These are phyloP conservation scores for Chiropotes sagulatus DNA, from an alignment of 2,797 vertebrate species.

Conservation along the genomic window DNA sequence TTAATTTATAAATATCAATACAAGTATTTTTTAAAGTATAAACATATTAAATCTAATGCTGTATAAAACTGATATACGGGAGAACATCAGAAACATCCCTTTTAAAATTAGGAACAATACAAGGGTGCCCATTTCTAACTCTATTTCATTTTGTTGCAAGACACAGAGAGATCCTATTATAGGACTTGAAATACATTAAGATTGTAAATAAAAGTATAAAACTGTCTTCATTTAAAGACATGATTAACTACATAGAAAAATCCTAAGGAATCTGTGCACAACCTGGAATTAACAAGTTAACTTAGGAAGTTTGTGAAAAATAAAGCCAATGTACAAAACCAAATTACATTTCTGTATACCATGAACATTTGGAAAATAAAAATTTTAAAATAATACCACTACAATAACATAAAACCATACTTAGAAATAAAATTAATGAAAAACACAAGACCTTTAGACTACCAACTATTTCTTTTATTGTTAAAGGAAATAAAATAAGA, in stretches of 20 bases:
- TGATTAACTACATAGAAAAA: neutral
- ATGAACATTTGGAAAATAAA: neutral
- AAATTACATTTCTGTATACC: neutral
- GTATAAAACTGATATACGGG: neutral
- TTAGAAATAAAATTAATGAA: neutral
- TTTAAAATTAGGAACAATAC: conserved; percentile 10
- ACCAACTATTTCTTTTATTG: neutral
- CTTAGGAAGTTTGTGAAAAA: neutral
- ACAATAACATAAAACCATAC: neutral
- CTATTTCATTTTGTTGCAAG: neutral
- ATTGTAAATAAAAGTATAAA: neutral
- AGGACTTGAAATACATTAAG: neutral
- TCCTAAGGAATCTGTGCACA: conserved; percentile 21
- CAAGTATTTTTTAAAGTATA: neutral
- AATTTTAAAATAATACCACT: neutral
- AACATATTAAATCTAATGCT: neutral
- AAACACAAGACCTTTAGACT: neutral
- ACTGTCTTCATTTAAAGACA: neutral
- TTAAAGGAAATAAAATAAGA: neutral
- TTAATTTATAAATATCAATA: neutral
- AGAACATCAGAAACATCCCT: neutral
- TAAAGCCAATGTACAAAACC: neutral
- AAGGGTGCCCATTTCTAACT: neutral
- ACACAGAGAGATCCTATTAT: neutral
- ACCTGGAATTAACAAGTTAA: neutral